These are phyloP conservation scores for Urocynchramus pylzowi DNA, from an alignment of 2,113 vertebrate genomes.

Conservation along the genomic window DNA sequence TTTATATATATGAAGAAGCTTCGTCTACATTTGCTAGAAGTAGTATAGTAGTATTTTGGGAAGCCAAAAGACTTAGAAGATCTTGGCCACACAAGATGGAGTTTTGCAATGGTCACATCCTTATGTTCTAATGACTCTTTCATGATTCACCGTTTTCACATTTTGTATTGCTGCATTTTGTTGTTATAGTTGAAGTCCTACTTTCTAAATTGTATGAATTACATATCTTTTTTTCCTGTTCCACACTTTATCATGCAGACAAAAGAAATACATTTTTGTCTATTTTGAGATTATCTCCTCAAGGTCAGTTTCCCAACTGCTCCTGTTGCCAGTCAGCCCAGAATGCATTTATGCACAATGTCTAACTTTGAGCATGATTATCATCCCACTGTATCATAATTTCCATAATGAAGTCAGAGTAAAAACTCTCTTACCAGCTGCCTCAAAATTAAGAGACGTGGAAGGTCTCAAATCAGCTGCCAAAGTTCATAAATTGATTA, in stretches of 20 bases:
- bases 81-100: background rate
- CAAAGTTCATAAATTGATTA: background rate
- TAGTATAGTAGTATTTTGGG: background rate
- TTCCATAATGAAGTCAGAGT: conserved; percentile 34
- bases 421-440: conserved; percentile 35
- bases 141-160: background rate
- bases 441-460: background rate
- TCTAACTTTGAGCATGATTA: conserved; percentile 10
- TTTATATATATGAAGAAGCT: background rate
- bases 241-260: background rate
- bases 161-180: background rate
- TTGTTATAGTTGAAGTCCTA: background rate
- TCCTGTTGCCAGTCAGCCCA: background rate
- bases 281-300: background rate
- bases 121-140: background rate
- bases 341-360: background rate
- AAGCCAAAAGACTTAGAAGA: background rate
- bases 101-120: background rate
- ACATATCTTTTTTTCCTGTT: background rate
- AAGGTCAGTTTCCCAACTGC: conserved; percentile 8
- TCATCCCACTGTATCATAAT: background rate
- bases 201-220: background rate
- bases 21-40: background rate
- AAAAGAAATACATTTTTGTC: background rate
- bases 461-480: conserved; percentile 36